Conservation (phyloP, 2,113 vertebrate genomes). For the Takifugu flavidus region DNA sequence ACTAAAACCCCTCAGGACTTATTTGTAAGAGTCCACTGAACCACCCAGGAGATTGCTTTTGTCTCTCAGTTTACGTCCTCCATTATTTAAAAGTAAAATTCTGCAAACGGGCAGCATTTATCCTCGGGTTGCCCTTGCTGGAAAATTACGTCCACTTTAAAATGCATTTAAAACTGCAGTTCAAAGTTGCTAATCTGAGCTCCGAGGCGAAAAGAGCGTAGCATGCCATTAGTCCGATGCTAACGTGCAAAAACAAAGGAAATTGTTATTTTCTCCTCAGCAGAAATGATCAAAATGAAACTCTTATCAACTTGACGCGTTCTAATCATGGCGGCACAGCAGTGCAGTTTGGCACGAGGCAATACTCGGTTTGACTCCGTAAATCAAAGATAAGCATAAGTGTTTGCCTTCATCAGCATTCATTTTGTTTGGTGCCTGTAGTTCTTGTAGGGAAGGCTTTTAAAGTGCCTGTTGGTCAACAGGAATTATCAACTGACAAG, state of each 20-base stretch:
- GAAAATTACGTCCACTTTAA: conserved; percentile 24
- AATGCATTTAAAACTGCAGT: conserved; percentile 22
- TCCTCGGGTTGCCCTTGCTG: not conserved
- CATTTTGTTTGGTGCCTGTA: no score
- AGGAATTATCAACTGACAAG: no score
- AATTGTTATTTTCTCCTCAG: conserved; percentile 22
- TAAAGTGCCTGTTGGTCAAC: no score
- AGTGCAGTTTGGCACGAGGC: no score
- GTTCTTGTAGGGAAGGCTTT: no score
- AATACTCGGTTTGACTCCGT: no score
- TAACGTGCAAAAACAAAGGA: conserved; percentile 25
- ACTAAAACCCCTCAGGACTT: no score
- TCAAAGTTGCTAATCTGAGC: conserved; percentile 26
- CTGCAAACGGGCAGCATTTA: conserved; percentile 10
- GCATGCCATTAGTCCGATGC: conserved; percentile 27
- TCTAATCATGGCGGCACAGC: no score
- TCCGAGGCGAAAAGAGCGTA: conserved; percentile 20
- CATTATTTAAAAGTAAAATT: conserved; percentile 2
- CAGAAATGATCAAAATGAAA: not conserved
- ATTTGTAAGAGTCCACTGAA: not conserved
- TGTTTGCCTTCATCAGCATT: no score
- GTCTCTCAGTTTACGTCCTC: conserved; percentile 13
- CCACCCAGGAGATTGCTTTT: conserved; percentile 35
- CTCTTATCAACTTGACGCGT: no score
- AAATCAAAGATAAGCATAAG: no score